Evolutionary conservation across 2,888 invertebrate genomes (phyloP), one percentile per base, ranked within the genome.

Genomic region (Dynastes maya): DNA sequence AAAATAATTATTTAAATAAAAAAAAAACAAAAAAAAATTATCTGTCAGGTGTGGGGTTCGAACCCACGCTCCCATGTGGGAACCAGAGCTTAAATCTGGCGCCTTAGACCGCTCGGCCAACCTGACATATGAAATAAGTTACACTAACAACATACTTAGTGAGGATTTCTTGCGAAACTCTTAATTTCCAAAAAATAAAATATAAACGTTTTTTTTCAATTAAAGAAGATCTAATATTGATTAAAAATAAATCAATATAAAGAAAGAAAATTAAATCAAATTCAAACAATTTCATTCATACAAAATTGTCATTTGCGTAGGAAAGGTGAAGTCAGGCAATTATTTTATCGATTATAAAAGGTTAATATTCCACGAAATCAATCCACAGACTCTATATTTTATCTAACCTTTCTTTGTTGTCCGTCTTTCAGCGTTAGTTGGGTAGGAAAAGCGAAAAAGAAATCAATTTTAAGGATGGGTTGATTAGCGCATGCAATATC

Each of bases 51-150:
- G 91, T 91, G 92, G 92, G 91, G 91, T 92, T 92, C 92, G 92
- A 92, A 92, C 92, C 92, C 92, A 92, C 92, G 92, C 91, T 91
- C 91, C 90, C 92, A 88, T 87, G 88, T 88, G 92, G 90, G 91
- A 91, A 92, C 91, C 91, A 92, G 92, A 92, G 90, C 92, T 92
- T 92, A 92, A 92, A 90, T 92, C 92, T 92, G 91, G 91, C 92
- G 92, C 92, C 92, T 92, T 92, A 91, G 91, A 92, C 92, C 92
- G 91, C 92, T 92, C 92, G 92, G 92, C 92, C 92, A 92, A 91
- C 91, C 91, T 91, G 91, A 91, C 91, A 83, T 53, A 64, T 1
- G 1, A 4, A 8, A 8, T 45, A 45, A 0, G 8, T 1, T 2
- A 8, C 9, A 8, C 0, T 45, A 45, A 55, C 6, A 1, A 0